Conservation (phyloP, 2,797 vertebrate genomes). For the Allobates femoralis region DNA sequence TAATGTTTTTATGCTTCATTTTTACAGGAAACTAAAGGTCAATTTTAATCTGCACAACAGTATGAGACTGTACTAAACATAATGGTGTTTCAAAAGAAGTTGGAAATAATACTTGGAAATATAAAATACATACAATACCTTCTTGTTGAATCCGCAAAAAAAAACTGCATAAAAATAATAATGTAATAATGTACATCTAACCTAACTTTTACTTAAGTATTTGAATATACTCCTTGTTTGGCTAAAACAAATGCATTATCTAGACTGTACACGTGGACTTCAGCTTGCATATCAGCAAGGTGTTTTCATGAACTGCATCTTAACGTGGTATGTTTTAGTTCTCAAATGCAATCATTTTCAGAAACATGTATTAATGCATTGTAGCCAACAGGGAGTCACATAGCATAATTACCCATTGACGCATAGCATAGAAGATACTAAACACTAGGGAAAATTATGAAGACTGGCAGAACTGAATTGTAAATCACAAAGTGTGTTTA, state of each 20-base stretch:
- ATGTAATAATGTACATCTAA: too few relatives aligned
- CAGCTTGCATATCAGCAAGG: neutral
- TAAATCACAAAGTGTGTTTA: neutral
- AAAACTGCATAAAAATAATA: too few relatives aligned
- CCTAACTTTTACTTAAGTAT: too few relatives aligned
- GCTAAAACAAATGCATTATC: too few relatives aligned
- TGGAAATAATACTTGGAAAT: too few relatives aligned
- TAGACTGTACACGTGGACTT: neutral
- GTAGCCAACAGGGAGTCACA: neutral
- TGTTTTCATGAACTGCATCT: neutral
- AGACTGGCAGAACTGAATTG: neutral
- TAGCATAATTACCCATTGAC: neutral
- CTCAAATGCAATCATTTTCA: neutral
- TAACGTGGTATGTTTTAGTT: neutral
- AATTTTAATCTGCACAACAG: too few relatives aligned
- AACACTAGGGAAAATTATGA: neutral
- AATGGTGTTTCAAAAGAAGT: too few relatives aligned
- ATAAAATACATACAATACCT: too few relatives aligned
- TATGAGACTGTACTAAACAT: too few relatives aligned
- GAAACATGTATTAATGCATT: neutral
- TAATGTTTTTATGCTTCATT: too few relatives aligned
- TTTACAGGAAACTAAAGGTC: too few relatives aligned
- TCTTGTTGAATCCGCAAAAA: too few relatives aligned
- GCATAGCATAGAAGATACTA: neutral
- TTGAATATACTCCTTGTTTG: neutral